A percentile compares a stretch with the other conserved stretches of the same genome.
phyloP scores from a whole-genome alignment of 2,888 invertebrate genomes.

The Phyto melanocephala region DNA sequence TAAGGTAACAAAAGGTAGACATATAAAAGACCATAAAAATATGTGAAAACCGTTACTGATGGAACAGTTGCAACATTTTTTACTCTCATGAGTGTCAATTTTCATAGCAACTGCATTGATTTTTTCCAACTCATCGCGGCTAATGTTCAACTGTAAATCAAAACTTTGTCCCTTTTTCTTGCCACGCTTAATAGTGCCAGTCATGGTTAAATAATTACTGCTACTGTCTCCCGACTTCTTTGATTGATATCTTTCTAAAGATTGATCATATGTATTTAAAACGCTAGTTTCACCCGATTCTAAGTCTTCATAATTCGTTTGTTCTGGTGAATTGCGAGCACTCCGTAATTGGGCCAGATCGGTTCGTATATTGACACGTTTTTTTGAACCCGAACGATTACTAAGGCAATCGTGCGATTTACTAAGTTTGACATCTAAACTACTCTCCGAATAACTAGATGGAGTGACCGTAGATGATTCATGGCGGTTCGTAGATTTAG shows the following conservation, averaged over 20 bases:
- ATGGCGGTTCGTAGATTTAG: conserved; percentile 74
- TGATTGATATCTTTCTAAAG: conserved; percentile 81
- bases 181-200: conserved; percentile 86
- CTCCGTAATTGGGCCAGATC: conserved; percentile 78
- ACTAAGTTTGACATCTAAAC: conserved; percentile 76
- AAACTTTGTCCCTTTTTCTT: conserved; percentile 86
- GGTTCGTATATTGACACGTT: conserved; percentile 83
- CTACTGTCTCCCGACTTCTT: conserved; percentile 80
- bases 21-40: conserved; percentile 82
- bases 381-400: conserved; percentile 80
- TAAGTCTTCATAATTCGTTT: conserved; percentile 76
- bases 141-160: conserved; percentile 86
- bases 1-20: conserved; percentile 83
- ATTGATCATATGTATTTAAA: conserved; percentile 76
- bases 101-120: conserved; percentile 82
- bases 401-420: conserved; percentile 80
- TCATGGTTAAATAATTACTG: conserved; percentile 82
- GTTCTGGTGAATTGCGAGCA: conserved; percentile 76
- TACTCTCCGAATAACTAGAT: conserved; percentile 78
- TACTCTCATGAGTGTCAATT: conserved; percentile 81
- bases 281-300: conserved; percentile 78
- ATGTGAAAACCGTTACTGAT: conserved; percentile 83
- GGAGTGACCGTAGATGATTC: conserved; percentile 78
- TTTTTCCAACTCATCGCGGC: conserved; percentile 85
- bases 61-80: conserved; percentile 81